Conservation (phyloP, 2,113 vertebrate species). For the Oreochromis spilurus region DNA sequence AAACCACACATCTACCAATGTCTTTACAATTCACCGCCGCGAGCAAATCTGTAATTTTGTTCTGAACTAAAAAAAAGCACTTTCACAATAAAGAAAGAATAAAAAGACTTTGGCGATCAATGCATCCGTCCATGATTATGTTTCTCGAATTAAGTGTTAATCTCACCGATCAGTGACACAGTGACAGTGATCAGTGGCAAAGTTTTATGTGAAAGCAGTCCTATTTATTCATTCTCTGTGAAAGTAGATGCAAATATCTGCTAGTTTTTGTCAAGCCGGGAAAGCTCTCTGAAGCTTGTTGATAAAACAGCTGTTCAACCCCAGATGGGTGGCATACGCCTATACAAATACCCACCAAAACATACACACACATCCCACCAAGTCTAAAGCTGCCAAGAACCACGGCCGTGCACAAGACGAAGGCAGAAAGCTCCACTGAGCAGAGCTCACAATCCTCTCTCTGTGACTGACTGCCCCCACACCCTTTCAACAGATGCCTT, state of each 20-base stretch:
- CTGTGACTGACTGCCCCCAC: constrained; percentile 57
- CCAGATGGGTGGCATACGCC: constrained; percentile 54
- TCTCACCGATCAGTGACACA: neutral
- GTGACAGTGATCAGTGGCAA: neutral
- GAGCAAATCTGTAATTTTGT: constrained; percentile 24
- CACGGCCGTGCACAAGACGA: constrained; percentile 63
- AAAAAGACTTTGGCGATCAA: neutral
- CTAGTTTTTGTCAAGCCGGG: neutral
- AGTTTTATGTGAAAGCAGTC: neutral
- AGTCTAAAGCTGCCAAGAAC: constrained; percentile 65
- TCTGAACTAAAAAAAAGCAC: constrained; percentile 1
- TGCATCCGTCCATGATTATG: neutral
- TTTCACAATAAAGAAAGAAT: neutral
- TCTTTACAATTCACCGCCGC: constrained; percentile 11
- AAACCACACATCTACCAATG: neutral
- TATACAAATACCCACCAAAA: constrained; percentile 50
- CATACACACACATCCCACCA: constrained; percentile 33
- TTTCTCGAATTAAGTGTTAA: neutral
- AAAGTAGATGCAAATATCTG: constrained; percentile 9
- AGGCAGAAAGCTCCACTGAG: constrained; percentile 51
- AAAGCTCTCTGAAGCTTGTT: constrained; percentile 49
- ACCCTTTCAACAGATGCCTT: constrained; percentile 44
- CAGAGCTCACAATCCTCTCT: constrained; percentile 62
- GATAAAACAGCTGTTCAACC: constrained; percentile 67
- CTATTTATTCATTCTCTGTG: neutral